Conservation (phyloP, 35 echinoderm and acorn worm genomes). For the Heliocidaris tuberculata region DNA sequence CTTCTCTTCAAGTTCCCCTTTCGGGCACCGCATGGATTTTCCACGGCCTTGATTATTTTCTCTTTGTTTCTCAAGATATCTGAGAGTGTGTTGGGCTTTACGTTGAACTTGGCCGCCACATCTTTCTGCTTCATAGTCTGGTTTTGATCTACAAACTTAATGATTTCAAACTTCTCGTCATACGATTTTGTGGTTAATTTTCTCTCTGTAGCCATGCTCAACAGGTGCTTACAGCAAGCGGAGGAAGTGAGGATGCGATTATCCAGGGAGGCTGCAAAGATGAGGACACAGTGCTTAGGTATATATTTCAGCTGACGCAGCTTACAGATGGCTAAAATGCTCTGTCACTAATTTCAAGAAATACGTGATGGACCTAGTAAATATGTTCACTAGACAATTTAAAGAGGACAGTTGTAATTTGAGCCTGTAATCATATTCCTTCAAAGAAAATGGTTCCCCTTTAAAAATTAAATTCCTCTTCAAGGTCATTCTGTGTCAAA, state of each 20-base stretch:
- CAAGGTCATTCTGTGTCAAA: too few species aligned
- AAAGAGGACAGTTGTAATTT: too few species aligned
- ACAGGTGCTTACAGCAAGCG: not conserved
- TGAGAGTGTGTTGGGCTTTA: constrained; percentile 9
- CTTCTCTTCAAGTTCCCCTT: constrained; percentile 43
- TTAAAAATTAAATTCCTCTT: too few species aligned
- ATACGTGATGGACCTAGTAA: too few species aligned
- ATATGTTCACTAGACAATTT: too few species aligned
- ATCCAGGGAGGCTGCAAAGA: not conserved
- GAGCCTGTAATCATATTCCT: too few species aligned
- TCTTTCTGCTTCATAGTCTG: constrained; percentile 35
- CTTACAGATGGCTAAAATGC: too few species aligned
- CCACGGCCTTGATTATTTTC: constrained; percentile 42
- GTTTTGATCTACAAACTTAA: constrained; percentile 35
- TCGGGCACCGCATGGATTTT: constrained; percentile 8
- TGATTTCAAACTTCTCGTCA: constrained; percentile 54
- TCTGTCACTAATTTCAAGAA: too few species aligned
- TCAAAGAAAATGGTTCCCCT: too few species aligned
- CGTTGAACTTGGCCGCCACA: constrained; percentile 18
- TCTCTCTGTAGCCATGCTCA: not conserved
- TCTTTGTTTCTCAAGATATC: constrained; percentile 48
- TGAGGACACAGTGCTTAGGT: not conserved
- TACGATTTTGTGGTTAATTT: constrained; percentile 50
- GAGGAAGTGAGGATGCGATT: not conserved
- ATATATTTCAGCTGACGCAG: too few species aligned